Percentiles rank a stretch among this genome's conserved stretches.
phyloP scores from a whole-genome alignment of 2,113 vertebrate genomes.

The Terrapene triunguis region DNA sequence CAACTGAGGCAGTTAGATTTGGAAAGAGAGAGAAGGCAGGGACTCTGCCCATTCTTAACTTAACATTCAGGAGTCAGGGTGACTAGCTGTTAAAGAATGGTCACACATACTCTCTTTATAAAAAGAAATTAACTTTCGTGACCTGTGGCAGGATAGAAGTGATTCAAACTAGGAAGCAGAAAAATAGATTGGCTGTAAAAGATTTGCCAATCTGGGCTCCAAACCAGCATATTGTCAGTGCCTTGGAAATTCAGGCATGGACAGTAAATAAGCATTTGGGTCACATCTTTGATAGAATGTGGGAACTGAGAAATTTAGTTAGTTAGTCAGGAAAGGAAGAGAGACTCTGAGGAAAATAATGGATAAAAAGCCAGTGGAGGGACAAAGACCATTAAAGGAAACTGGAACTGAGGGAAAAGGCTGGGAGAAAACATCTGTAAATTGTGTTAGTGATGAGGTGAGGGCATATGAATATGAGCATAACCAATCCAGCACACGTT shows the following conservation, averaged over 20 bases:
- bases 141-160: background rate
- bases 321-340: slow-evolving; percentile 29
- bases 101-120: background rate
- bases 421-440: slow-evolving; percentile 57
- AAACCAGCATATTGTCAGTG: background rate
- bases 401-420: slow-evolving; percentile 16
- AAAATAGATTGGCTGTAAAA: background rate
- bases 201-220: background rate
- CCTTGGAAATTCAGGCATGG: background rate
- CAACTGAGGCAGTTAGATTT: background rate
- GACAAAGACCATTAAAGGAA: background rate
- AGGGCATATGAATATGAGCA: background rate
- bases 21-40: background rate
- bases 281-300: slow-evolving; percentile 40
- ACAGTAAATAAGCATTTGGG: slow-evolving; percentile 42
- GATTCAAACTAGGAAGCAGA: background rate
- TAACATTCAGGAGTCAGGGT: background rate
- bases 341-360: slow-evolving; percentile 55
- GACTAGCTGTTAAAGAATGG: background rate
- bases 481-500: slow-evolving; percentile 2
- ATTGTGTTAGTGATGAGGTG: slow-evolving; percentile 20
- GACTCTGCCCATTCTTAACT: background rate
- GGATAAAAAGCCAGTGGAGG: slow-evolving; percentile 7
- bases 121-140: background rate
- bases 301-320: slow-evolving; percentile 54